phyloP scores from a whole-genome alignment of 2,888 invertebrate species.

The Apotomis turbidana region DNA sequence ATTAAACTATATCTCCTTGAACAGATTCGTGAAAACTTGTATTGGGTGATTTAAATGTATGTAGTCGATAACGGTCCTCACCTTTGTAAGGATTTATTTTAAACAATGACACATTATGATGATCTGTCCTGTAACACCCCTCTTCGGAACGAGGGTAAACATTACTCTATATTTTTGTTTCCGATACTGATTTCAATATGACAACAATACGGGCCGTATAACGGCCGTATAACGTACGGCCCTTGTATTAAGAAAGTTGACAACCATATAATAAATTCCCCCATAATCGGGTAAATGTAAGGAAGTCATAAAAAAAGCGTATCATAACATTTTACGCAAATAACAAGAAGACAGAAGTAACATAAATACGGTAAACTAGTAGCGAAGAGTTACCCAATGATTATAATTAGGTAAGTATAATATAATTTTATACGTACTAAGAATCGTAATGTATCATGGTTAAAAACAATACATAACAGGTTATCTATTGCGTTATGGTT shows the following conservation, averaged over 20 bases:
- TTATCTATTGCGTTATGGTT: constrained; percentile 49
- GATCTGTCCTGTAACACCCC: too few species aligned
- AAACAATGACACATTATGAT: too few species aligned
- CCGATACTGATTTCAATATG: not conserved
- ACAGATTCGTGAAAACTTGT: not conserved
- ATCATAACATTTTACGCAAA: constrained; percentile 10
- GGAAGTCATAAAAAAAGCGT: not conserved
- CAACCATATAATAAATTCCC: not conserved
- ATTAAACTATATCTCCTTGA: constrained; percentile 13
- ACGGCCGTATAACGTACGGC: too few species aligned
- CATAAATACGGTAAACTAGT: constrained; percentile 21
- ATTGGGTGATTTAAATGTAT: not conserved
- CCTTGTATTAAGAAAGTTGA: not conserved
- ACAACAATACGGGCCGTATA: not conserved
- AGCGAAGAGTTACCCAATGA: constrained; percentile 15
- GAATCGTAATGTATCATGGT: constrained; percentile 14
- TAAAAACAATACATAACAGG: constrained; percentile 42
- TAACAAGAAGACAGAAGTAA: constrained; percentile 13
- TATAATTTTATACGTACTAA: constrained; percentile 19
- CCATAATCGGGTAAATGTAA: not conserved
- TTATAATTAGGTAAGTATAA: not conserved
- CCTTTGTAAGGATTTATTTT: not conserved
- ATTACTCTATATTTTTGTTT: not conserved
- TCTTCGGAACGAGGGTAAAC: too few species aligned
- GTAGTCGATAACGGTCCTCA: not conserved